Evolutionary conservation across 2,113 vertebrate species (phyloP), one percentile per base, ranked within the genome.

Genomic region (Australoheros scitulus): DNA sequence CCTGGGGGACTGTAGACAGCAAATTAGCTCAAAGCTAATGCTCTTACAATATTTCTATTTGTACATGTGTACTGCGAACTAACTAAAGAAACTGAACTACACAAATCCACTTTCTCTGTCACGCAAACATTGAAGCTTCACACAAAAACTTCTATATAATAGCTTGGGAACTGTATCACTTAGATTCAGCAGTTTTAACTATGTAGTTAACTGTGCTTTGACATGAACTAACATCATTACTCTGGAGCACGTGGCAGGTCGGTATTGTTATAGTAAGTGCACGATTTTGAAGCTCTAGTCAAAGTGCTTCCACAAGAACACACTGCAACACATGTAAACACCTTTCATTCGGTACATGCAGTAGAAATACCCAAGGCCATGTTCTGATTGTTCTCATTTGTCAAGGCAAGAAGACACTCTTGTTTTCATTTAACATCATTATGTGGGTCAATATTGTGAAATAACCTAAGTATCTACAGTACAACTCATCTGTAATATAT

Each of bases 351-450:
- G 50, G 4, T 80, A 57, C 64, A 74, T 83, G 64, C 86, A 56
- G 61, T 52, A 70, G 5, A 78, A 87, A 70, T 59, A 82, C 15
- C 55, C 11, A 90, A 77, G 75, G 79, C 59, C 78, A 77, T 83
- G 29, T 60, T 77, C 85, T 81, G 89, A 89, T 90, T 91, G 89
- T 86, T 77, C 79, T 81, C 52, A 24, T 63, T 74, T 79, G 80
- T 87, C 83, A 93, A 80, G 52, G 55, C 76, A 79, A 75, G 18
- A 82, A 79, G 87, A 87, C 59, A 80, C 1, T 3, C 13, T 76
- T 84, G 76, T 88, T 86, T 80, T 78, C 79, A 61, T 85, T 29
- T 58, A 65, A 81, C 32, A 77, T 81, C 36, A 56, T 81, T n/a
- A 80, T 52, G 34, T 80, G 29, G 77, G 55, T 80, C 58, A 61